Base-by-base conservation (phyloP, 2,888 invertebrate species). In the Catocala nupta region DNA sequence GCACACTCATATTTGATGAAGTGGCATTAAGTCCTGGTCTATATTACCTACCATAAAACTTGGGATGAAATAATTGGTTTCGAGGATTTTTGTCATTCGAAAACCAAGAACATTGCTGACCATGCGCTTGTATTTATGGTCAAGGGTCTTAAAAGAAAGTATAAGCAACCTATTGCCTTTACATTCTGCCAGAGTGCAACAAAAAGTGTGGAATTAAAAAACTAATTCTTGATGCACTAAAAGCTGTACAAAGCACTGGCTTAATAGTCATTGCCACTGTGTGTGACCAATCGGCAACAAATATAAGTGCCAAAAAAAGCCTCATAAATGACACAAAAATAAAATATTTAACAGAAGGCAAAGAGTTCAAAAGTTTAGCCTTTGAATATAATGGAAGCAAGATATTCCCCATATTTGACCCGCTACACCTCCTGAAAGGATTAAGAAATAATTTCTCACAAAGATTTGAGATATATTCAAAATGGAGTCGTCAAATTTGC, bases 101-200 rank as follows among this genome's bases (percentile, higher is more conserved):
- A 43, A n/a, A 53, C 42, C 5, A 44, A 10, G 0, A 56, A 56
- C 10, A 49, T 56, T 48, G 49, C 39, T 16, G 56, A 56, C 39
- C 49, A 56, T 42, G 56, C 44, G 3, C 33, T 53, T 10, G 44
- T 53, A 2, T 53, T 54, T n/a, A 54, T 54, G 53, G 12, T 54
- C 10, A 54, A 39, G 39, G 56, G 53, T 33, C 10, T 54, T 8
- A 54, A 44, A 54, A n/a, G 33, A 7, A 44, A 54, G 10, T 54
- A 44, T 25, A 54, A 44, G 44, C 53, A 54, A 11, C 53, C 53
- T 8, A 33, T 51, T 5, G 6, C 13, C 13, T 51, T 36, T 8
- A 44, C 43, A n/a, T 54, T 54, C n/a, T 36, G 36, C 36, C 47
- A 48, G 47, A 56, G 49, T 42, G 36, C 48, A n/a, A 5, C 12